Conservation (phyloP, 2,888 invertebrate species). For the Drosophila nigritarsus region DNA sequence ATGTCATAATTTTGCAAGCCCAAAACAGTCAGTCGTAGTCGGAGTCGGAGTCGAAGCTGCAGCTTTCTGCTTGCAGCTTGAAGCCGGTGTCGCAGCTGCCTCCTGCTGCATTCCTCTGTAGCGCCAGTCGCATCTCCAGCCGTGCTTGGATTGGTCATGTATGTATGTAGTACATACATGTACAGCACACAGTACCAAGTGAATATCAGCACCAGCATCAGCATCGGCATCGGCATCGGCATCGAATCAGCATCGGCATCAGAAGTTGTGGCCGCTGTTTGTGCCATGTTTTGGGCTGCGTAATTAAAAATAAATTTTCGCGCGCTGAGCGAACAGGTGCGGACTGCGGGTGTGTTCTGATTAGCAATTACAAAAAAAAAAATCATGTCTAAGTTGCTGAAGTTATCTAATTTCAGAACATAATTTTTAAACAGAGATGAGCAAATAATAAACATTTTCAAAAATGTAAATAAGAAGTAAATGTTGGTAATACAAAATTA, state of each 20-base stretch:
- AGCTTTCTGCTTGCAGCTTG: neutral
- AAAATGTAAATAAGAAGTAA: neutral
- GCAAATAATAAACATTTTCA: too few relatives aligned
- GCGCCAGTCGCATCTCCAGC: slow-evolving; percentile 50
- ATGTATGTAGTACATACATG: slow-evolving; percentile 3
- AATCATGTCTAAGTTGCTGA: too few relatives aligned
- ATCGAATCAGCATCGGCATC: slow-evolving; percentile 46
- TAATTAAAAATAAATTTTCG: slow-evolving; percentile 82
- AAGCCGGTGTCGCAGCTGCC: slow-evolving; percentile 1
- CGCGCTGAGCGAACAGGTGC: slow-evolving; percentile 59
- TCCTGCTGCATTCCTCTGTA: slow-evolving; percentile 41
- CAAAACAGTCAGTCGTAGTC: slow-evolving; percentile 18
- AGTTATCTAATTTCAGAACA: too few relatives aligned
- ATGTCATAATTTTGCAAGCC: slow-evolving; percentile 83
- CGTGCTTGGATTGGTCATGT: slow-evolving; percentile 25
- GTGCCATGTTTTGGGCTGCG: slow-evolving; percentile 74
- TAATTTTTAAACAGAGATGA: too few relatives aligned
- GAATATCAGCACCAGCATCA: slow-evolving; percentile 44
- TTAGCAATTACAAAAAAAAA: neutral
- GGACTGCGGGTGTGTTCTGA: slow-evolving; percentile 21
- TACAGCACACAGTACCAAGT: slow-evolving; percentile 19
- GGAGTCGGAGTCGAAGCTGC: slow-evolving; percentile 9
- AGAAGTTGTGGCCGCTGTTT: slow-evolving; percentile 72
- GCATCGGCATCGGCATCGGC: slow-evolving; percentile 47
- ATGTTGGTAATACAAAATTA: neutral